Percentiles rank a stretch among this genome's conserved stretches.
Conservation (phyloP, 2,113 vertebrate species). For the Erpornis zantholeuca region DNA sequence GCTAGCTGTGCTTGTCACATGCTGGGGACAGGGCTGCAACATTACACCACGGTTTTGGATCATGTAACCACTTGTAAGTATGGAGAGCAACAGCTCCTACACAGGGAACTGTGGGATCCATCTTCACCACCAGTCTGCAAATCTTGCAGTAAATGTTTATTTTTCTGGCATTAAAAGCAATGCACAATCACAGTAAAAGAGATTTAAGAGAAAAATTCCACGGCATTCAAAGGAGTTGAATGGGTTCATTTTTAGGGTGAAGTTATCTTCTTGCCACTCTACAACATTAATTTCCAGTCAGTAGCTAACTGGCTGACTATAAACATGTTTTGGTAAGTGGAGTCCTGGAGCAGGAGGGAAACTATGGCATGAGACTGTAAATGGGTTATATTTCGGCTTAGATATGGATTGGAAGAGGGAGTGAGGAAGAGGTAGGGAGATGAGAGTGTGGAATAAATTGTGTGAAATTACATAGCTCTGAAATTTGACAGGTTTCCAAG, state of each 20-base stretch:
- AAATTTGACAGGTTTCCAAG: background rate
- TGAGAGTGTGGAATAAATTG: background rate
- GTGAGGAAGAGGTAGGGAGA: background rate
- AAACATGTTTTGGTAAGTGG: background rate
- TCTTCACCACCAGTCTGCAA: background rate
- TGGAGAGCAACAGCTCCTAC: background rate
- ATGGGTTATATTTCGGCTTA: background rate
- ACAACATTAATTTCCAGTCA: background rate
- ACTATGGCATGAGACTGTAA: background rate
- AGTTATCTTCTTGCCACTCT: background rate
- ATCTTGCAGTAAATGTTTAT: background rate
- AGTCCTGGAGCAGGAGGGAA: background rate
- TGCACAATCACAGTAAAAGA: background rate
- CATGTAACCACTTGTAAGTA: background rate
- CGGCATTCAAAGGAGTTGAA: background rate
- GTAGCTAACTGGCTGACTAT: background rate
- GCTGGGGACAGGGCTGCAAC: background rate
- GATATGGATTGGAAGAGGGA: background rate
- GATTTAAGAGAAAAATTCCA: background rate
- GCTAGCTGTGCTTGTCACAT: background rate
- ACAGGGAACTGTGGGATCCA: too few relatives aligned
- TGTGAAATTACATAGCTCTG: background rate
- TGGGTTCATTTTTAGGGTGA: background rate
- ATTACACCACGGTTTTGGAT: background rate
- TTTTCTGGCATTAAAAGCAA: background rate